Base-by-base conservation (phyloP, 2,888 invertebrate genomes). In the Diploptera punctata region DNA sequence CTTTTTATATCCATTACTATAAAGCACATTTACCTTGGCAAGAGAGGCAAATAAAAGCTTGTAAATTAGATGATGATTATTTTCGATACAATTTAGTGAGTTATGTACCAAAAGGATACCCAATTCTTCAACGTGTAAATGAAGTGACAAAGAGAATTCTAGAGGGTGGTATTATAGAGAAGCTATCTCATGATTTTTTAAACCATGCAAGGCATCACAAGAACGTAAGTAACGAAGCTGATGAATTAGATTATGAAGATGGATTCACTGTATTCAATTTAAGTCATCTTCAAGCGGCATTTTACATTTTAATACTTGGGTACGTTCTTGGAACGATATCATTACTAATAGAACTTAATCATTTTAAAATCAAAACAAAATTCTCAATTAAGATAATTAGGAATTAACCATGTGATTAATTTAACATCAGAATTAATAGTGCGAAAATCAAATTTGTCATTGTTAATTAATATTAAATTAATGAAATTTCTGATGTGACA, bases 51-150 rank as follows among this genome's bases (percentile, higher is more conserved):
- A n/a, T 57, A 1, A 13, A 16, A 1, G 29, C 29, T 16, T 57
- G 57, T 29, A 57, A 7, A 29, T 5, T 57, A 24, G 4, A 29
- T 5, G 57, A 57, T 3, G 57, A 57, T 16, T 13, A 29, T 57
- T 3, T 31, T 0, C 1, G n/a, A 4, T 0, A n/a, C n/a, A 31
- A 16, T n/a, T 5, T 31, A 29, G 57, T 31, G 7, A 29, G 16
- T 10, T 57, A 57, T 31, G 21, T 57, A n/a, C n/a, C 29, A n/a
- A 29, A 57, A 24, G 29, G 57, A 57, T n/a, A 29, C n/a, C 57
- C n/a, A 16, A 7, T 57, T 4, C n/a, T 57, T 16, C 2, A 31
- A 0, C 57, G n/a, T 24, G n/a, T 57, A n/a, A 57, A 57, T 10
- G n/a, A 29, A 29, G 13, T n/a, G 0, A 29, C 9, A 0, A 24